Evolutionary conservation across 2,113 vertebrate genomes (phyloP).

Genomic region (Cricetomys ansorgei): DNA sequence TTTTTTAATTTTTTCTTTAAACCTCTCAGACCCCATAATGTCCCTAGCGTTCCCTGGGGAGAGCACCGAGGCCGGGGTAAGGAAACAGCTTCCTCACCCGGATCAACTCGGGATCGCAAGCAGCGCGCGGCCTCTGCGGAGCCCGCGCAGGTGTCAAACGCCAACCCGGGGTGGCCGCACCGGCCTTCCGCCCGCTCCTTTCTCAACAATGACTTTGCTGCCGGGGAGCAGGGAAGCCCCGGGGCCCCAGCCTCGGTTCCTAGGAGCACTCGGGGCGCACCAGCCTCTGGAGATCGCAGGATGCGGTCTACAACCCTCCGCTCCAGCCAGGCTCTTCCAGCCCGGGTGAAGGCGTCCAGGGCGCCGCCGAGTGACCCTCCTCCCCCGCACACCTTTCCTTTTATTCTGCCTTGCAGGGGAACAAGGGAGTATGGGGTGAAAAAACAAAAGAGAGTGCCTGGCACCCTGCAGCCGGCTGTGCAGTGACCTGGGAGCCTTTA

Average conservation of each 20-base stretch:
- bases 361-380: background rate
- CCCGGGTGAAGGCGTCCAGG: background rate
- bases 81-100: background rate
- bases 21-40: background rate
- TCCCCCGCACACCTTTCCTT: constrained; percentile 2
- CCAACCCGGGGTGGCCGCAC: background rate
- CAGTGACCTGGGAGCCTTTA: constrained; percentile 49
- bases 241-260: background rate
- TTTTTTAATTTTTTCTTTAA: background rate
- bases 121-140: background rate
- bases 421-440: background rate
- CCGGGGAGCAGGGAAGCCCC: background rate
- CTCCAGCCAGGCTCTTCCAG: background rate
- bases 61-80: background rate
- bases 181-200: background rate
- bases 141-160: constrained; percentile 58
- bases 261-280: background rate
- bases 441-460: background rate
- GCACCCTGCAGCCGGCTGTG: background rate
- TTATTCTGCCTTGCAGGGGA: background rate
- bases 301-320: background rate
- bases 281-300: background rate
- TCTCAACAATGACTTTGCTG: background rate
- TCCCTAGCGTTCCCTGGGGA: background rate
- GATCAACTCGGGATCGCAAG: background rate